A percentile compares a stretch with the other conserved stretches of the same genome.
Evolutionary conservation across 2,113 vertebrate species (phyloP).

Genomic region (Sarotherodon lohbergeri): DNA sequence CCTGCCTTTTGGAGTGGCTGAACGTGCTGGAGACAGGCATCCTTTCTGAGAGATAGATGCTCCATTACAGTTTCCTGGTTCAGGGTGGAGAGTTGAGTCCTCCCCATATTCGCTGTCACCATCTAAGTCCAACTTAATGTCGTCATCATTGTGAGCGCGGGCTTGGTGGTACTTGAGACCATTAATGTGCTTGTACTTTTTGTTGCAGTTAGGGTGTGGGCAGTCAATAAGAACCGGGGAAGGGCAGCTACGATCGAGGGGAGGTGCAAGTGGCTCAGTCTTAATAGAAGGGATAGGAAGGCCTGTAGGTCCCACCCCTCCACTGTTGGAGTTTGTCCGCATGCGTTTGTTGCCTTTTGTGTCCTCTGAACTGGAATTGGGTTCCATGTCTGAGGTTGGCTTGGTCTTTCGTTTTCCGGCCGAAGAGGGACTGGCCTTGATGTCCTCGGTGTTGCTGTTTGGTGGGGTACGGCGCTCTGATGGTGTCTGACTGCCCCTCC

Average conservation of each 20-base stretch:
- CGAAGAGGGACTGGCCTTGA: slow-evolving; percentile 94
- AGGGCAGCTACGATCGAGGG: slow-evolving; percentile 87
- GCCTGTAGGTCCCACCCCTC: slow-evolving; percentile 54
- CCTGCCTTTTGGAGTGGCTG: slow-evolving; percentile 91
- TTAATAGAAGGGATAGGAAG: slow-evolving; percentile 76
- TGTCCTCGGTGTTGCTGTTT: slow-evolving; percentile 81
- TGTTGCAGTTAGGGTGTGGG: slow-evolving; percentile 98
- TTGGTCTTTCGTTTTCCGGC: slow-evolving; percentile 92
- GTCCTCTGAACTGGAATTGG: slow-evolving; percentile 99
- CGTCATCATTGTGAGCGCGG: slow-evolving; percentile 92
- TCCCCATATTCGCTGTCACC: slow-evolving; percentile 93
- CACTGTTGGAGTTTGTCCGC: slow-evolving; percentile 86
- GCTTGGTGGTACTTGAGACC: slow-evolving; percentile 98
- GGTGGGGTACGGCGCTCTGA: slow-evolving; percentile 89
- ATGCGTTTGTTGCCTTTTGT: slow-evolving; percentile 97
- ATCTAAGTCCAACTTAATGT: slow-evolving; percentile 90
- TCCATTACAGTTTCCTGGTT: slow-evolving; percentile 88
- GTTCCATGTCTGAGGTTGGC: slow-evolving; percentile 93
- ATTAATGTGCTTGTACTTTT: slow-evolving; percentile 99
- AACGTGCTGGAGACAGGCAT: slow-evolving; percentile 91
- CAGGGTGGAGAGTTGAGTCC: slow-evolving; percentile 84
- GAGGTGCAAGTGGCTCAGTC: slow-evolving; percentile 78
- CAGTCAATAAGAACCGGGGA: slow-evolving; percentile 98
- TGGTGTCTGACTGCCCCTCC: slow-evolving; percentile 94
- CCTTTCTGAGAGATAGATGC: slow-evolving; percentile 86